phyloP scores from a whole-genome alignment of 2,113 vertebrate genomes.

The Cettia cetti region DNA sequence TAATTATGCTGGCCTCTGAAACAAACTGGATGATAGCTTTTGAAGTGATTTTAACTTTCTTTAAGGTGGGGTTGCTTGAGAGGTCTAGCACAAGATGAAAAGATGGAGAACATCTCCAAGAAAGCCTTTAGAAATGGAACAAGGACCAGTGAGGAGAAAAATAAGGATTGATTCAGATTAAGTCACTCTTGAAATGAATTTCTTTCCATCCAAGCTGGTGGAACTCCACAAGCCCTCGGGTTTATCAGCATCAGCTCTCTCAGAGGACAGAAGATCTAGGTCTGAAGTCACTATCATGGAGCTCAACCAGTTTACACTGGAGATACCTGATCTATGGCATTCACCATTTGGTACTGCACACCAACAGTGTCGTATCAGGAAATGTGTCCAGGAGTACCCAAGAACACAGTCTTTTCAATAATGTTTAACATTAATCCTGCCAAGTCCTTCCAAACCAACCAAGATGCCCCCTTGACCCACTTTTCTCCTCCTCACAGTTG shows the following conservation, averaged over 20 bases:
- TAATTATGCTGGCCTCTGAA: not conserved
- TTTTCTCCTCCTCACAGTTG: not conserved
- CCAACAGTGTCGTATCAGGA: not conserved
- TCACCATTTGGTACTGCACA: rapidly evolving
- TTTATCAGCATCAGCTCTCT: not conserved
- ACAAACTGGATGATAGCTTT: not conserved
- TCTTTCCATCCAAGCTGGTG: not conserved
- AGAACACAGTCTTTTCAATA: not conserved
- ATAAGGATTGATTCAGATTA: not conserved
- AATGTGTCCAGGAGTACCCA: not conserved
- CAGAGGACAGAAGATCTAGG: not conserved
- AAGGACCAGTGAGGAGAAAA: not conserved
- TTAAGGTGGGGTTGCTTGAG: not conserved
- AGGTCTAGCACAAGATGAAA: not conserved
- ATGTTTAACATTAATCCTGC: not conserved
- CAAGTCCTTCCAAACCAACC: not conserved
- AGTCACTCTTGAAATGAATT: not conserved
- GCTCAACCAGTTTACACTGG: not conserved
- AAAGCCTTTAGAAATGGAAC: not conserved
- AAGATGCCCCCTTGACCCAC: not conserved
- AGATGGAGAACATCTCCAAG: not conserved
- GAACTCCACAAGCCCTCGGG: not conserved
- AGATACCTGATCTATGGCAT: not conserved
- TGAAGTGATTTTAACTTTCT: not conserved
- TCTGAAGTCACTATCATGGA: not conserved